These are phyloP conservation scores for Porphyrio hochstetteri DNA, from an alignment of 2,113 vertebrate species.

Conservation along the genomic window DNA sequence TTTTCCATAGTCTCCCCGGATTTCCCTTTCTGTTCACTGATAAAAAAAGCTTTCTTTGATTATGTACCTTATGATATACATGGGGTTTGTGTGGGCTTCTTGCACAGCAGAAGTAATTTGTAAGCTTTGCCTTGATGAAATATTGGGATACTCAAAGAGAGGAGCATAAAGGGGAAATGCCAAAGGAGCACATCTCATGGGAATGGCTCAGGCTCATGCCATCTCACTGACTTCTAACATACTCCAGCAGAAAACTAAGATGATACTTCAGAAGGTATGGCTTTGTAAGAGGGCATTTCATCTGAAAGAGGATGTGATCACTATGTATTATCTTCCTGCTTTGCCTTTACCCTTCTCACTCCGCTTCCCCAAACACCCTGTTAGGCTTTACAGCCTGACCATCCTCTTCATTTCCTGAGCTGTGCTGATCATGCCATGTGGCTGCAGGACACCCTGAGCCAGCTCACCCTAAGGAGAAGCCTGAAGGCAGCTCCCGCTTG, in stretches of 20 bases:
- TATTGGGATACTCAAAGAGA: not conserved
- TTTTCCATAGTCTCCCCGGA: not conserved
- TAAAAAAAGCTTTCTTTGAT: not conserved
- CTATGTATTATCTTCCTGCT: not conserved
- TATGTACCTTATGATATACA: not conserved
- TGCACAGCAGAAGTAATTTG: not conserved
- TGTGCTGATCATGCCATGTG: accelerated
- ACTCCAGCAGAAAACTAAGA: not conserved
- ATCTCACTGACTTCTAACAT: not conserved
- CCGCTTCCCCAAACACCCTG: too few relatives aligned
- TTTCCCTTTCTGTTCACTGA: not conserved
- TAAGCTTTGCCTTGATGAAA: not conserved
- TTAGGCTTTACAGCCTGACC: not conserved
- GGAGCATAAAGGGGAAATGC: not conserved
- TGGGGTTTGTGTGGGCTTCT: not conserved
- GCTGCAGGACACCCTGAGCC: not conserved
- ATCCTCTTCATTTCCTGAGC: not conserved
- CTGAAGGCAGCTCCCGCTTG: not conserved
- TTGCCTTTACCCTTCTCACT: not conserved
- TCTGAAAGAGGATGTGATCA: not conserved
- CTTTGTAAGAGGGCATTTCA: not conserved
- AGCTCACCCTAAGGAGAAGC: not conserved
- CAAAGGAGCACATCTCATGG: not conserved
- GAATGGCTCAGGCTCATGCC: not conserved
- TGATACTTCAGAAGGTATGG: not conserved